These are phyloP conservation scores for Gerosis bhagava DNA, from an alignment of 2,888 invertebrate genomes.

Conservation along the genomic window DNA sequence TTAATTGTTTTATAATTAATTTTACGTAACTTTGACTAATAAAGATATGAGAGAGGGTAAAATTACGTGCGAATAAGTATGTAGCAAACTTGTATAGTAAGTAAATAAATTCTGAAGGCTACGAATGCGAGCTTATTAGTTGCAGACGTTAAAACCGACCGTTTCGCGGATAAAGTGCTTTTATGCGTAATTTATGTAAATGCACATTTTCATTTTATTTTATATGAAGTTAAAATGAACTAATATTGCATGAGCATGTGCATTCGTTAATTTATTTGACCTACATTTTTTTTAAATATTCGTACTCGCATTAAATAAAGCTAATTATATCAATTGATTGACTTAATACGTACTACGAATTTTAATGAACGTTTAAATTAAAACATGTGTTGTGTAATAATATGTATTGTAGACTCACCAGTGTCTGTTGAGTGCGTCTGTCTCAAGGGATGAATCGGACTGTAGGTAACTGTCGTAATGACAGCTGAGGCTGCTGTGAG, in stretches of 20 bases:
- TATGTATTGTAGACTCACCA: constrained; percentile 55
- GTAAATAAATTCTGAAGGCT: no score
- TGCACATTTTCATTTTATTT: no score
- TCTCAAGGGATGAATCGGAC: constrained; percentile 76
- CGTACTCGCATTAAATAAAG: neutral
- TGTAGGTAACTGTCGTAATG: constrained; percentile 77
- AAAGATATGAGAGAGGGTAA: no score
- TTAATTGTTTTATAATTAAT: no score
- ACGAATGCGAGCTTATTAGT: neutral
- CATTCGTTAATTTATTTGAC: no score
- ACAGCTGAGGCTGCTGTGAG: constrained; percentile 78
- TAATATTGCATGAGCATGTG: no score
- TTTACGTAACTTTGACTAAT: no score
- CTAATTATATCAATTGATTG: neutral
- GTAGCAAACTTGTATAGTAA: no score
- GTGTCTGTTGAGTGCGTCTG: constrained; percentile 76
- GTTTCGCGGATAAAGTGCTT: neutral
- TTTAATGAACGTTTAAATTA: constrained; percentile 18
- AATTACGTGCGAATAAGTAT: no score
- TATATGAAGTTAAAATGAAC: no score
- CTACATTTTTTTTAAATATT: no score
- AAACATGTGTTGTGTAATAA: constrained; percentile 15
- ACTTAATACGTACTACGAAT: constrained; percentile 10
- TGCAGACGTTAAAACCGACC: neutral
- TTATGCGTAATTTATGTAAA: no score